Conservation (phyloP, 2,888 invertebrate genomes). For the Sinopyrophorus schimmeli region DNA sequence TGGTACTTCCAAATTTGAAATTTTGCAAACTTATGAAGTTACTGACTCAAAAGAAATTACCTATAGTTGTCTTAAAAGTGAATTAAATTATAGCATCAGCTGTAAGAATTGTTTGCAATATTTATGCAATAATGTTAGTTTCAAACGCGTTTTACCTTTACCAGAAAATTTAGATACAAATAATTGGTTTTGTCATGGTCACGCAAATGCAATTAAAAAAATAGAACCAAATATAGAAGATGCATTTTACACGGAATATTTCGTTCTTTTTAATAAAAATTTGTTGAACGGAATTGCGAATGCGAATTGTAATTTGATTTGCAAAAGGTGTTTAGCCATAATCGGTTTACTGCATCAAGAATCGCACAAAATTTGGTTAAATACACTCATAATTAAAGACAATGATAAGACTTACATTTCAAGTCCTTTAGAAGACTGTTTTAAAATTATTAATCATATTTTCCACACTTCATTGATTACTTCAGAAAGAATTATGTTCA, state of each 20-base stretch:
- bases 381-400: conserved; percentile 57
- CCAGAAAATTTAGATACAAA: conserved; percentile 63
- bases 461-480: conserved; percentile 59
- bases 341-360: conserved; percentile 52
- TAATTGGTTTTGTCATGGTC: conserved; percentile 70
- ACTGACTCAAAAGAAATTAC: conserved; percentile 23
- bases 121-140: conserved; percentile 50
- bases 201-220: conserved; percentile 41
- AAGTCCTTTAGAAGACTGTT: conserved; percentile 57
- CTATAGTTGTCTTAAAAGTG: conserved; percentile 53
- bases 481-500: conserved; percentile 61
- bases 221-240: conserved; percentile 60
- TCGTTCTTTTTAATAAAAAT: conserved; percentile 57
- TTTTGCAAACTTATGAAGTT: conserved; percentile 31
- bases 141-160: conserved; percentile 64
- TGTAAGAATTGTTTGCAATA: conserved; percentile 50
- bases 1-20: conserved; percentile 48
- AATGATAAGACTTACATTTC: conserved; percentile 40
- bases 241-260: conserved; percentile 63
- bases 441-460: conserved; percentile 58
- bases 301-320: conserved; percentile 59
- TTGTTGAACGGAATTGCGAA: conserved; percentile 50
- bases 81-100: conserved; percentile 58
- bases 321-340: conserved; percentile 63
- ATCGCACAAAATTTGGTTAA: conserved; percentile 61